phyloP scores from a whole-genome alignment of 2,797 vertebrate genomes.

The Antennarius maculatus region DNA sequence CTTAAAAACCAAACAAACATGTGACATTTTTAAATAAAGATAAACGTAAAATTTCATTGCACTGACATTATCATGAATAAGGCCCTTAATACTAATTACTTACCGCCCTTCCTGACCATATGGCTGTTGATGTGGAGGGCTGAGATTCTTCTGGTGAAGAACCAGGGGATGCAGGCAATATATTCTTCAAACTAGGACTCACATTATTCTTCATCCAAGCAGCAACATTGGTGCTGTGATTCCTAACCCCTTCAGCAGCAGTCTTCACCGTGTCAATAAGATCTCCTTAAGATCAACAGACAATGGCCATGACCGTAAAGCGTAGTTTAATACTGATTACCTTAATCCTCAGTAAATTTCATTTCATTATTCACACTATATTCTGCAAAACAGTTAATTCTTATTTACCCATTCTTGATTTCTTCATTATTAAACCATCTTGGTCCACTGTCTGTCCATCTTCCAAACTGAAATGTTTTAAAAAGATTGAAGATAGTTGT shows the following conservation, averaged over 20 bases:
- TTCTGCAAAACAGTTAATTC: neutral
- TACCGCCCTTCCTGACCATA: conserved; percentile 68
- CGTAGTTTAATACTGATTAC: fast-evolving
- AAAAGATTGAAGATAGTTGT: neutral
- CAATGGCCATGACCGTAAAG: neutral
- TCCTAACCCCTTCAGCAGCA: conserved; percentile 82
- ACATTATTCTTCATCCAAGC: conserved; percentile 80
- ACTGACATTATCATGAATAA: neutral
- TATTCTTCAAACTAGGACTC: conserved; percentile 72
- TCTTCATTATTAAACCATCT: conserved; percentile 75
- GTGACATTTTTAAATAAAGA: conserved; percentile 1
- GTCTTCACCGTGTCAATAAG: conserved; percentile 79
- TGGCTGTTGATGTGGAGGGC: conserved; percentile 62
- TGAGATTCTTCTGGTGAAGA: conserved; percentile 47
- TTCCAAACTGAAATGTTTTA: conserved; percentile 72
- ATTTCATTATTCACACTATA: neutral
- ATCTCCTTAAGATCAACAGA: conserved; percentile 67
- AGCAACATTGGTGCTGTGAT: conserved; percentile 77
- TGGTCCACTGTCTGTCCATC: conserved; percentile 69
- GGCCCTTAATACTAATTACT: neutral
- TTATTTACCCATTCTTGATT: conserved; percentile 81
- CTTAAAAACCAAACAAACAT: conserved; percentile 52
- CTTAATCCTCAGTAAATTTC: neutral
- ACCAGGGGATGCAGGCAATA: conserved; percentile 68
- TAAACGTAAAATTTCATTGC: neutral